These are phyloP conservation scores for Holocentrus rufus DNA, from an alignment of 2,797 vertebrate species.

Conservation along the genomic window DNA sequence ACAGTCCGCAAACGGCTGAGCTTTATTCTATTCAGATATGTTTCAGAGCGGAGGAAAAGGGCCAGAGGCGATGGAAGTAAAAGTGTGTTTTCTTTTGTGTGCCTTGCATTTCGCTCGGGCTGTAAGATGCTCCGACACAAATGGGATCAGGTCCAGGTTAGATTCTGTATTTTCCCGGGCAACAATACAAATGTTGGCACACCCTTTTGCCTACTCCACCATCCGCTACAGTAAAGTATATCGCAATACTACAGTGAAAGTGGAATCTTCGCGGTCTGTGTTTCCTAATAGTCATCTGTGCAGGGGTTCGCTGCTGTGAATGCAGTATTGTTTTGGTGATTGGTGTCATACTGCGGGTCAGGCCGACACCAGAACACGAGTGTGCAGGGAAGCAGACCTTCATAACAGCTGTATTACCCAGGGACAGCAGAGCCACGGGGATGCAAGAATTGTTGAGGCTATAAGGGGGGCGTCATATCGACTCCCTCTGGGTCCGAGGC, in stretches of 20 bases:
- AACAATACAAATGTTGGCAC: constrained; percentile 25
- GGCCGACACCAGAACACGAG: neutral
- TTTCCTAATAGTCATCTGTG: constrained; percentile 18
- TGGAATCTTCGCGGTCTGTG: constrained; percentile 17
- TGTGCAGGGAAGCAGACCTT: neutral
- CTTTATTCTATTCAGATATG: constrained; percentile 28
- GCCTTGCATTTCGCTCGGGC: constrained; percentile 41
- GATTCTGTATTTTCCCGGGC: constrained; percentile 35
- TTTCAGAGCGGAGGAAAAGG: constrained; percentile 5
- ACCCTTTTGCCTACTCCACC: constrained; percentile 3
- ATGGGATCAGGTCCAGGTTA: constrained; percentile 34
- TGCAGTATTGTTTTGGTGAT: constrained; percentile 43
- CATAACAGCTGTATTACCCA: constrained; percentile 41
- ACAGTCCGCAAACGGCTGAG: constrained; percentile 29
- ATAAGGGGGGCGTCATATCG: constrained; percentile 10
- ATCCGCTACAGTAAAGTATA: neutral
- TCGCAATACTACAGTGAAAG: neutral
- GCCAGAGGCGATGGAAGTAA: constrained; percentile 24
- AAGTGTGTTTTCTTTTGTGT: constrained; percentile 18
- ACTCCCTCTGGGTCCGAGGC: constrained; percentile 35
- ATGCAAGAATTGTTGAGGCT: constrained; percentile 32
- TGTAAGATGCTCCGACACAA: constrained; percentile 29
- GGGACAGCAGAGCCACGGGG: constrained; percentile 20
- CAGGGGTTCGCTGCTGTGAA: constrained; percentile 31
- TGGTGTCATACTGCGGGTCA: constrained; percentile 42